Percentiles rank a stretch among this genome's conserved stretches.
Conservation (phyloP, 2,113 vertebrate species). For the Pantherophis guttatus region DNA sequence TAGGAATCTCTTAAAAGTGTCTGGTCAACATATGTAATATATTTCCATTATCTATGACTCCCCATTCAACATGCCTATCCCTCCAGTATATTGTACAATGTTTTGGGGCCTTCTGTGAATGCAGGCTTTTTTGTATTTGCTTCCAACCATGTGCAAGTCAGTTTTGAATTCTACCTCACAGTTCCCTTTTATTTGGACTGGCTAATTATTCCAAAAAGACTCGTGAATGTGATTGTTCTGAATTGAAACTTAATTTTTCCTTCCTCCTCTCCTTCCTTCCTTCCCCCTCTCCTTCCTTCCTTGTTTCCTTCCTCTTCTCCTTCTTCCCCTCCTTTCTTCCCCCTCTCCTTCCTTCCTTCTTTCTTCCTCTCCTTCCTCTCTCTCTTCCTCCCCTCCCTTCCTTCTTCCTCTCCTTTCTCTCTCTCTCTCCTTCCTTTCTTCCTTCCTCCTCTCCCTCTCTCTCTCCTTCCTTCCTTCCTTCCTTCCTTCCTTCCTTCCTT, state of each 20-base stretch:
- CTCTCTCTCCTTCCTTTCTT: too few species aligned
- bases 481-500: neutral
- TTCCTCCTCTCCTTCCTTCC: too few species aligned
- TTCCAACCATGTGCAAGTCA: neutral
- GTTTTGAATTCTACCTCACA: neutral
- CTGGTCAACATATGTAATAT: neutral
- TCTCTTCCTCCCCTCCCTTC: neutral
- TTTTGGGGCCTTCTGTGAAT: neutral
- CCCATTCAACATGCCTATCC: neutral
- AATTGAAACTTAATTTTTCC: neutral
- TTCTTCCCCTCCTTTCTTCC: too few species aligned
- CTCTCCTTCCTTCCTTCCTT: neutral
- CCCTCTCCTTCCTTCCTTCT: neutral
- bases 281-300: neutral
- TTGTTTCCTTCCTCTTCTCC: neutral
- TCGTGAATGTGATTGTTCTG: neutral
- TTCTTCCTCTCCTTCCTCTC: neutral
- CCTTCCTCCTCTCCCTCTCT: too few species aligned
- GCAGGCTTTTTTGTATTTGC: neutral
- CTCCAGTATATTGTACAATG: neutral
- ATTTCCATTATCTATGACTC: neutral
- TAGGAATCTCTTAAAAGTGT: neutral
- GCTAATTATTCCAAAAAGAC: neutral
- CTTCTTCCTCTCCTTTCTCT: too few species aligned
- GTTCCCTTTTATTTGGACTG: neutral